Evolutionary conservation across 2,797 vertebrate species (phyloP).

Genomic region (Enteromius afrohamiltoni): DNA sequence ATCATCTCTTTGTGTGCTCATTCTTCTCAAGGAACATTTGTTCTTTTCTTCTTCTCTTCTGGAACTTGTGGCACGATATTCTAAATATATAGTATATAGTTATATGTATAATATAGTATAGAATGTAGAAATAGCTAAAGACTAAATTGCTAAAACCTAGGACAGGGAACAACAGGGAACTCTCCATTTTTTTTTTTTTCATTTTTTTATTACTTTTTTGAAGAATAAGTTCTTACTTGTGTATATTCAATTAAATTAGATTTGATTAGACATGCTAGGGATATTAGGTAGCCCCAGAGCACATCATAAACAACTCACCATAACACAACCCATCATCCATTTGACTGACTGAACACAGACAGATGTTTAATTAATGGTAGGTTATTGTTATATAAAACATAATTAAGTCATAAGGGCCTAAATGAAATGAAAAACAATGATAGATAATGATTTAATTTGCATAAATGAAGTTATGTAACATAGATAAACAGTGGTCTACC

Average conservation of each 20-base stretch:
- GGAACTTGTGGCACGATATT: conserved; percentile 47
- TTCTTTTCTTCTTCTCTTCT: conserved; percentile 59
- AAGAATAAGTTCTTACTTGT: background rate
- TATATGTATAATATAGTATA: background rate
- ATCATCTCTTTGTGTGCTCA: conserved; percentile 55
- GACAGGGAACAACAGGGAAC: background rate
- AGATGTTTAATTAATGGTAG: background rate
- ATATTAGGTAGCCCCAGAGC: background rate
- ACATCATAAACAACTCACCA: background rate
- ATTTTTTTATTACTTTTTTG: background rate
- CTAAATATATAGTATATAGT: background rate
- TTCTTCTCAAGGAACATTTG: conserved; percentile 56
- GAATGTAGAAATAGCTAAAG: background rate
- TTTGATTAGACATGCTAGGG: background rate
- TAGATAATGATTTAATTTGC: conserved; percentile 2
- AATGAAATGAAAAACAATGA: background rate
- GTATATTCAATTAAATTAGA: background rate
- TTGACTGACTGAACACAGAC: conserved; percentile 8
- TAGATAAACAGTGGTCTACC: background rate
- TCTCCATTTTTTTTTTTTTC: too few species aligned
- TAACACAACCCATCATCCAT: background rate
- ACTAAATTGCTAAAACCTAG: background rate
- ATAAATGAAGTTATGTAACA: conserved; percentile 8
- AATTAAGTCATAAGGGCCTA: background rate
- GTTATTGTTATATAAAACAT: background rate